Evolutionary conservation across 2,113 vertebrate species (phyloP).

Genomic region (Vireo altiloquus): DNA sequence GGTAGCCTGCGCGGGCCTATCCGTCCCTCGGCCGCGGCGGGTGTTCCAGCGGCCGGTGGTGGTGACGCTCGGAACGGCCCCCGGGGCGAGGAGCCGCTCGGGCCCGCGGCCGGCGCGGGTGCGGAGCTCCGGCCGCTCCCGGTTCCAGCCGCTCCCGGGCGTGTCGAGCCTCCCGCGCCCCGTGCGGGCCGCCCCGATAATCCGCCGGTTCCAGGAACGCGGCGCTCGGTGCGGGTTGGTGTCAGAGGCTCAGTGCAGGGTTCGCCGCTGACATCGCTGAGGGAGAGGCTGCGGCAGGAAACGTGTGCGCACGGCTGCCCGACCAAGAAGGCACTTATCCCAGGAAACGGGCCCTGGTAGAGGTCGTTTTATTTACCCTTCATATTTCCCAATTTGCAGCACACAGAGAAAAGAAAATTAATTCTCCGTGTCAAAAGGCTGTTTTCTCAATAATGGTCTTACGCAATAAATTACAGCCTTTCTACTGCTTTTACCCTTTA

Average conservation of each 20-base stretch:
- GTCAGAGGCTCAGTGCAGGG: background rate
- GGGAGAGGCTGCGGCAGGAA: background rate
- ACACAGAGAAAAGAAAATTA: background rate
- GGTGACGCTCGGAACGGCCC: background rate
- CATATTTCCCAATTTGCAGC: background rate
- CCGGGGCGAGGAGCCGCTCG: background rate
- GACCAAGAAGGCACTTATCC: background rate
- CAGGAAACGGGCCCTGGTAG: background rate
- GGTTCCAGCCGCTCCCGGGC: background rate
- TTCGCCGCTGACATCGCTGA: background rate
- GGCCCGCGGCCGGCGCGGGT: background rate
- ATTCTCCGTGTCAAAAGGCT: background rate
- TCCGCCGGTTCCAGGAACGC: background rate
- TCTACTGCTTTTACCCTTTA: background rate
- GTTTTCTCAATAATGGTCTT: background rate
- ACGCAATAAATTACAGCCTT: background rate
- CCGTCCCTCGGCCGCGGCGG: background rate
- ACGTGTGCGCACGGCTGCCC: background rate
- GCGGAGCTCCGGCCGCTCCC: background rate
- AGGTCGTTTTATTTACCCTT: background rate
- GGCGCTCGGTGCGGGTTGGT: background rate
- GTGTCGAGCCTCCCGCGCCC: background rate
- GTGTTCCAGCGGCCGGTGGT: background rate
- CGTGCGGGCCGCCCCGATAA: background rate
- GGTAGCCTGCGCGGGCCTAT: rapidly evolving